These are phyloP conservation scores for Typhlomys cinereus DNA, from an alignment of 2,113 vertebrate genomes.

Conservation along the genomic window DNA sequence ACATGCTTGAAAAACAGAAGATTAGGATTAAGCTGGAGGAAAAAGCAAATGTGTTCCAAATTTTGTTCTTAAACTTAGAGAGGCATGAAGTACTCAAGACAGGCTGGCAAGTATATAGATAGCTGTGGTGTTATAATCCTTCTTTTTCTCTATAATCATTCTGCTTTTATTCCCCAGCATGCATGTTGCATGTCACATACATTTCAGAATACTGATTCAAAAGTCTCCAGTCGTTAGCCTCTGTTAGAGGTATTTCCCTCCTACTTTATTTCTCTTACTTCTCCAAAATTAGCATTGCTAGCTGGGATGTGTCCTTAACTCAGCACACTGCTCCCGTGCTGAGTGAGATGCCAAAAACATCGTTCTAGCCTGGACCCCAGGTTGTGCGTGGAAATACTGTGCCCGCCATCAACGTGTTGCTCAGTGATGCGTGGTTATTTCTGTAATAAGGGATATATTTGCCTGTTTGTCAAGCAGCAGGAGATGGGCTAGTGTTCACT, in stretches of 20 bases:
- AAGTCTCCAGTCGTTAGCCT: slow-evolving; percentile 43
- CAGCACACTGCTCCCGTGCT: background rate
- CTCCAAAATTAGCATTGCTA: slow-evolving; percentile 45
- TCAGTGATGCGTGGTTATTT: slow-evolving; percentile 27
- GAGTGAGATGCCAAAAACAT: slow-evolving; percentile 56
- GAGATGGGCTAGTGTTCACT: slow-evolving; percentile 37
- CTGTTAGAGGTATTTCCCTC: slow-evolving; percentile 12
- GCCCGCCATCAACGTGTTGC: background rate
- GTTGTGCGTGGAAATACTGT: background rate
- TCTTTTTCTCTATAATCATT: background rate
- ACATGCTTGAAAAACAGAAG: no score
- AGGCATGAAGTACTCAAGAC: background rate
- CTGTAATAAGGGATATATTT: slow-evolving; percentile 52
- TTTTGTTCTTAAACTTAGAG: background rate
- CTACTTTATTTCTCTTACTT: slow-evolving; percentile 3
- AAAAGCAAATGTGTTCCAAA: background rate
- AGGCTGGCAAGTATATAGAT: background rate
- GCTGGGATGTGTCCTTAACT: background rate
- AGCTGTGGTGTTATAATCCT: background rate
- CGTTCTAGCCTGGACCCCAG: slow-evolving; percentile 52
- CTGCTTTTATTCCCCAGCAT: background rate
- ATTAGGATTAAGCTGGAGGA: background rate
- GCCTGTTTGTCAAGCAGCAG: slow-evolving; percentile 50
- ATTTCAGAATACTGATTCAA: slow-evolving; percentile 29
- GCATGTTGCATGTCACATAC: background rate